A percentile compares a stretch with the other conserved stretches of the same genome.
Conservation (phyloP, 2,113 vertebrate genomes). For the Eulemur macaco region DNA sequence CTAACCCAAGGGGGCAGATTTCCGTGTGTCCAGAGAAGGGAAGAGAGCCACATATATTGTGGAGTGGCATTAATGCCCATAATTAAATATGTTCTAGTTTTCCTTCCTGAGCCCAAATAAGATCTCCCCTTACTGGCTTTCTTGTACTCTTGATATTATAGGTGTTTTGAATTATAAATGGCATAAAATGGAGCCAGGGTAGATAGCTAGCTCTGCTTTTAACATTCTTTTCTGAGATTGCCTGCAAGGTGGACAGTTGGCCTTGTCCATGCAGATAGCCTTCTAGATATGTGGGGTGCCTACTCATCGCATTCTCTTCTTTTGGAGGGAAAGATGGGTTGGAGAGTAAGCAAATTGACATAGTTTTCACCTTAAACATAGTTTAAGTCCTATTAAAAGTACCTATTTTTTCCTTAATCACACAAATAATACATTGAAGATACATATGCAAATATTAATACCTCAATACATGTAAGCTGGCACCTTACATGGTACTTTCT, state of each 20-base stretch:
- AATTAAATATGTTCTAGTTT: neutral
- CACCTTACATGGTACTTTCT: neutral
- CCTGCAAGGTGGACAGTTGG: neutral
- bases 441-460: neutral
- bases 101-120: neutral
- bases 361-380: no score
- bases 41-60: neutral
- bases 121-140: neutral
- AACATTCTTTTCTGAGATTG: neutral
- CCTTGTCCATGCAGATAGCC: neutral
- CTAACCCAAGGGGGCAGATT: neutral
- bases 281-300: neutral
- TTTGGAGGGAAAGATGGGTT: neutral
- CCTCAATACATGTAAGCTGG: neutral
- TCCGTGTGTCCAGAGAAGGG: neutral
- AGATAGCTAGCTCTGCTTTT: neutral
- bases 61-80: neutral
- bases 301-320: neutral
- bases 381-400: neutral
- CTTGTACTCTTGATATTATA: neutral
- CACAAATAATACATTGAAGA: neutral
- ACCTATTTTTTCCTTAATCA: neutral
- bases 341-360: conserved; percentile 15
- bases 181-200: neutral
- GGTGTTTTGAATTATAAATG: neutral